phyloP scores from a whole-genome alignment of 1,140 invertebrate species.

The Heliconius congener region DNA sequence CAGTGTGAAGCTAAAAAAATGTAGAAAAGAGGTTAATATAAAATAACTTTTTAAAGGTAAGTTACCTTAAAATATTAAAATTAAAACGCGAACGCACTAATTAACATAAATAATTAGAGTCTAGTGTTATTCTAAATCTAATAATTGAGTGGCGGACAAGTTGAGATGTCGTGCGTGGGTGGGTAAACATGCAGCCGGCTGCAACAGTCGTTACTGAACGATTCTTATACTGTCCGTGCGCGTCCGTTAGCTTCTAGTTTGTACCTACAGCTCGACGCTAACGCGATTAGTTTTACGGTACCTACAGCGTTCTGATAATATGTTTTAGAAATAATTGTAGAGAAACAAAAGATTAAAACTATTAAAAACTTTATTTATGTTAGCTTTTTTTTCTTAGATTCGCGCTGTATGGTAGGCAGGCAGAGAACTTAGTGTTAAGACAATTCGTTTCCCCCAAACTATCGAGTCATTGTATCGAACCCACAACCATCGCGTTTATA shows the following conservation, averaged over 20 bases:
- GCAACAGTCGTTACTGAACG: constrained; percentile 20
- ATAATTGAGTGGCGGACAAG: background rate
- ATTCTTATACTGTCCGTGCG: constrained; percentile 22
- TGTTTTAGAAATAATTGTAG: background rate
- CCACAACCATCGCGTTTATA: no score
- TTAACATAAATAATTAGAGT: no score
- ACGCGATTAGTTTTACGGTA: constrained; percentile 24
- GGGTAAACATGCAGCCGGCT: constrained; percentile 25
- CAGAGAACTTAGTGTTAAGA: no score
- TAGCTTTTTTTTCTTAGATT: no score
- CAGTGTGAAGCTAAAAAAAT: no score
- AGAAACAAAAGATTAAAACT: background rate
- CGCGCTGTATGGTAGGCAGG: no score
- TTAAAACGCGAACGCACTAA: no score
- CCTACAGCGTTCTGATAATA: background rate
- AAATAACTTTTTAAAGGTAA: no score
- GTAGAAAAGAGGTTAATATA: background rate
- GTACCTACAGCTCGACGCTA: background rate
- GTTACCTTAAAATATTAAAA: no score
- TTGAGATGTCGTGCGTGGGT: constrained; percentile 23
- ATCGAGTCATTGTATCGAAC: no score
- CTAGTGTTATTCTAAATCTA: background rate
- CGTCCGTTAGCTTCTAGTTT: background rate
- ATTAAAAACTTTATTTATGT: no score
- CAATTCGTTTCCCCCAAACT: no score